Evolutionary conservation across 2,797 vertebrate species (phyloP).

Genomic region (Silurus lanzhouensis): DNA sequence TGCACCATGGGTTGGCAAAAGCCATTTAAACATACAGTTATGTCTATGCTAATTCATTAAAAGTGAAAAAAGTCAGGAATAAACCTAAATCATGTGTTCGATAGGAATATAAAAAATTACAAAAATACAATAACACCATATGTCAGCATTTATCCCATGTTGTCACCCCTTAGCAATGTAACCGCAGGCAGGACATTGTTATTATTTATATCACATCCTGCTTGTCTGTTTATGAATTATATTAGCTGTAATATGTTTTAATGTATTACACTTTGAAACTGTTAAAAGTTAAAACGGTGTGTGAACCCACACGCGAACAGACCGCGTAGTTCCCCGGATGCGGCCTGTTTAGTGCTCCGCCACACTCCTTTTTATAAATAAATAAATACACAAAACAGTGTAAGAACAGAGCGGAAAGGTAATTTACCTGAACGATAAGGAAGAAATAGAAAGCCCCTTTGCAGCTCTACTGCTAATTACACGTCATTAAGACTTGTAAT

Average conservation of each 20-base stretch:
- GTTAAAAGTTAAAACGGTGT: neutral
- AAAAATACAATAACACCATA: neutral
- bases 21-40: neutral
- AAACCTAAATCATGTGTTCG: neutral
- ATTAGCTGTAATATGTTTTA: neutral
- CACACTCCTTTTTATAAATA: neutral
- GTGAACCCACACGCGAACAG: neutral
- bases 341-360: neutral
- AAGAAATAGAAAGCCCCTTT: conserved; percentile 31
- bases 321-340: neutral
- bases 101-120: neutral
- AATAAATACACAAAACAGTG: neutral
- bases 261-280: neutral
- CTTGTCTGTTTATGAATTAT: neutral
- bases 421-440: conserved; percentile 14
- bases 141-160: neutral
- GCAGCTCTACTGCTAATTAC: conserved; percentile 16
- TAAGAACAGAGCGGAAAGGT: neutral
- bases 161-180: neutral
- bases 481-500: conserved; percentile 27
- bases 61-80: neutral
- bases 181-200: neutral
- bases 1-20: neutral
- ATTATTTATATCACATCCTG: neutral
- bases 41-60: too few relatives aligned